Conservation (phyloP, 2,797 vertebrate species). For the Myotis myotis region DNA sequence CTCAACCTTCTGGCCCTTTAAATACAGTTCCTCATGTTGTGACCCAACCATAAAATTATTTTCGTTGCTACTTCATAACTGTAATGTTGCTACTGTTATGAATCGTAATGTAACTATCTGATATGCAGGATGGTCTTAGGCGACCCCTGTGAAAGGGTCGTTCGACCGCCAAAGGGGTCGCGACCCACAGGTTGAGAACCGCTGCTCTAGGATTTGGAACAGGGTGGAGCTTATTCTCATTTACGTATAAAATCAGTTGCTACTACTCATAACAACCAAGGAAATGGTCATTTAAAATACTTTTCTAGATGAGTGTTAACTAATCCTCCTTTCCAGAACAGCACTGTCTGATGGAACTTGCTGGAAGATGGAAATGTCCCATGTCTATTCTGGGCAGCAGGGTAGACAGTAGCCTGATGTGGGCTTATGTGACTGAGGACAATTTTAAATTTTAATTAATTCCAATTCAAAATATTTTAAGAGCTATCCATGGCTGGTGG, state of each 20-base stretch:
- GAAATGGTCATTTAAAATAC: neutral
- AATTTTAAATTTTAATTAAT: neutral
- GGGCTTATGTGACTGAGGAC: neutral
- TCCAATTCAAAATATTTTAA: neutral
- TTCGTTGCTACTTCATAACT: too few species aligned
- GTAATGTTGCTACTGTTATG: too few species aligned
- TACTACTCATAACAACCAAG: neutral
- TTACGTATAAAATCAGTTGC: neutral
- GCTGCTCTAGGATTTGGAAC: neutral
- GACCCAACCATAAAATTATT: too few species aligned
- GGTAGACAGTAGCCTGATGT: neutral
- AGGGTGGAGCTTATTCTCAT: neutral
- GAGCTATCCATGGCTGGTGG: neutral
- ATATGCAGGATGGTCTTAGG: too few species aligned
- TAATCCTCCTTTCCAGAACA: neutral
- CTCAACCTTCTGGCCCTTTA: too few species aligned
- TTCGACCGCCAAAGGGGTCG: too few species aligned
- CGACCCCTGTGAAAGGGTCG: too few species aligned
- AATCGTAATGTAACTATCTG: too few species aligned
- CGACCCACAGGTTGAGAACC: too few species aligned
- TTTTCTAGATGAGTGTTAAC: neutral
- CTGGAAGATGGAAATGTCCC: too few species aligned
- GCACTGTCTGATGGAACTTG: accelerated
- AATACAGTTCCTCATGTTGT: too few species aligned
- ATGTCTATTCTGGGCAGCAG: accelerated